A percentile compares a stretch with the other conserved stretches of the same genome.
Evolutionary conservation across 1,140 invertebrate species (phyloP).

Genomic region (Lethrus apterus): DNA sequence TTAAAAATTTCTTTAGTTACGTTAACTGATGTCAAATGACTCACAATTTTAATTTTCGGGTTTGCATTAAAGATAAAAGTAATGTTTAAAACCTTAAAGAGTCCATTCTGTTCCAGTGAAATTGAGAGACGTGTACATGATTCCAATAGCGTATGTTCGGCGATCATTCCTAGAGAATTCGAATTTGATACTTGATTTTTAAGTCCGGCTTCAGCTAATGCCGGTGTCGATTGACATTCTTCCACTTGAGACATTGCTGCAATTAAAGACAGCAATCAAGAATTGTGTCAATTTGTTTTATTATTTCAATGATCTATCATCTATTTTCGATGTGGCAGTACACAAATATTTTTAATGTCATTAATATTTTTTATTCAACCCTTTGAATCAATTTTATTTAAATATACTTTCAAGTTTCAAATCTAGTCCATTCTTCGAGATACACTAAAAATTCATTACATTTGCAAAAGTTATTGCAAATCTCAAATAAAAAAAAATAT

Average conservation of each 20-base stretch:
- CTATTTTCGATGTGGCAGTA: neutral
- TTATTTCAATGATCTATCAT: no score
- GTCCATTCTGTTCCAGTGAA: conserved; percentile 73
- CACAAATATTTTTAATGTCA: neutral
- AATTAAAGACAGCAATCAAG: no score
- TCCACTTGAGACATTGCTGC: conserved; percentile 53
- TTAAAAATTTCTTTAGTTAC: neutral
- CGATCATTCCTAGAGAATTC: conserved; percentile 68
- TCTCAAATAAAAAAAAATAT: no score
- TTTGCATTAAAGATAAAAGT: no score
- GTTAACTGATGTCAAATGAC: neutral
- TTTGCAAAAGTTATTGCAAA: no score
- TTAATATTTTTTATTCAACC: no score
- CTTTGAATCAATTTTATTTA: no score
- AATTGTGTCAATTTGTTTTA: no score
- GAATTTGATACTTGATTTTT: conserved; percentile 36
- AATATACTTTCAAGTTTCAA: neutral
- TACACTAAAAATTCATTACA: no score
- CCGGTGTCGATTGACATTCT: conserved; percentile 76
- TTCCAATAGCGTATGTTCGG: conserved; percentile 76
- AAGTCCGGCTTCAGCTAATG: conserved; percentile 38
- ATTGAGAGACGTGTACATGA: conserved; percentile 79
- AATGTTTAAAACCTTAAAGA: conserved; percentile 60
- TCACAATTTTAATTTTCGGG: no score
- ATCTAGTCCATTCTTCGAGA: no score